Evolutionary conservation across 2,113 vertebrate genomes (phyloP), one percentile per base, ranked within the genome.

Genomic region (Lucifuga dentata): DNA sequence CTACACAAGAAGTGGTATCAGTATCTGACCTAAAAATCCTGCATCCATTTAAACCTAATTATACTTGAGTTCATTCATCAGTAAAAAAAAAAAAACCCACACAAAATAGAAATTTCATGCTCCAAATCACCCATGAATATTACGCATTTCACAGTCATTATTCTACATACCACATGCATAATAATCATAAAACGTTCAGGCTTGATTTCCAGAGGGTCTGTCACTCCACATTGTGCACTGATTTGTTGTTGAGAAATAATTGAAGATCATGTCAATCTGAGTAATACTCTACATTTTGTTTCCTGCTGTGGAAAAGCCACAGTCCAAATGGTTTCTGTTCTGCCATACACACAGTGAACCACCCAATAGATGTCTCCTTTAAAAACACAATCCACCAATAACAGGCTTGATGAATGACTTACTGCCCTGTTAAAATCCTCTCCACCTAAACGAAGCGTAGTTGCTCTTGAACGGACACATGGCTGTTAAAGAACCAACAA

Each of bases 371-470:
- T 29, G 24, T 50, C 26, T 8, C 52, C 33, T 71, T 52, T 61
- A 71, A 79, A 71, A 80, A 79, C 35, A 61, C 44, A 65, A 61
- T 55, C 61, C 48, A 35, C 66, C 56, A 78, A 36, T 60, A 82
- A 76, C 21, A 5, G 20, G 10, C 68, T 24, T 0, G 51, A 72
- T 65, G 60, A 76, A 33, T 57, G 75, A 87, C 65, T 68, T 74
- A 73, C 39, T 71, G 70, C 56, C 45, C 23, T 23, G 63, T 56
- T 53, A 51, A 75, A 73, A 35, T 26, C 38, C 35, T 21, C 23
- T 76, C 53, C 70, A 61, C 58, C 70, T 68, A 24, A 48, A 52
- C 65, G 50, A 63, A 15, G 43, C 26, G 50, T 12, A 51, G 59
- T 60, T 11, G 20, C n/a, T 24, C 35, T 70, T 23, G 8, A 13